phyloP scores from a whole-genome alignment of 1,140 invertebrate species.

The Notospermus geniculatus region DNA sequence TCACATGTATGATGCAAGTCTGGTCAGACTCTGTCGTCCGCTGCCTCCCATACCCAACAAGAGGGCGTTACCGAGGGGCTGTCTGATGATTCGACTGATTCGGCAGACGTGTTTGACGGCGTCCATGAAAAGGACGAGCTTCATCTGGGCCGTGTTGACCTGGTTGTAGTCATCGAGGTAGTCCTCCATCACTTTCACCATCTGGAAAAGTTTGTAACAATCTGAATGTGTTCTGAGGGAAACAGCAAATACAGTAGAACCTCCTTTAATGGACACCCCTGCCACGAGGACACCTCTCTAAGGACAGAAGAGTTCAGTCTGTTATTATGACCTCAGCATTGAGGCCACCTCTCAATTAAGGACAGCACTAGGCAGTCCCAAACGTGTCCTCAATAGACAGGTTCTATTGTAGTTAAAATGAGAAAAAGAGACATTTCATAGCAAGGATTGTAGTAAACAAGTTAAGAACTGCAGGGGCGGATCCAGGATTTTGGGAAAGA shows the following conservation, averaged over 20 bases:
- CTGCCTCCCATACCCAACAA: constrained; percentile 58
- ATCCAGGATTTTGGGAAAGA: too few species aligned
- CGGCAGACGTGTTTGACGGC: constrained; percentile 53
- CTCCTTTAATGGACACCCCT: too few species aligned
- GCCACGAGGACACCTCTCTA: too few species aligned
- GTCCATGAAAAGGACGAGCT: constrained; percentile 61
- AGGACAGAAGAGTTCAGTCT: too few species aligned
- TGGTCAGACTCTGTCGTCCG: constrained; percentile 53
- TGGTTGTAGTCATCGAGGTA: constrained; percentile 80
- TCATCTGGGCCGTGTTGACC: constrained; percentile 71
- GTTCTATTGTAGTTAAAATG: neutral
- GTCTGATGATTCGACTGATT: constrained; percentile 54
- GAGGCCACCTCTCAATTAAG: too few species aligned
- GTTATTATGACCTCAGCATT: too few species aligned
- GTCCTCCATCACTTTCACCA: constrained; percentile 57
- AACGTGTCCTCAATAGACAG: too few species aligned
- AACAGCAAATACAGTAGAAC: too few species aligned
- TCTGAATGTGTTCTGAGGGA: too few species aligned
- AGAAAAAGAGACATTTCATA: neutral
- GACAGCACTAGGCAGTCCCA: too few species aligned
- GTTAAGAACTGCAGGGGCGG: neutral
- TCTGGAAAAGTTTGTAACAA: constrained; percentile 38
- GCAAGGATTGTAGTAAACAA: neutral
- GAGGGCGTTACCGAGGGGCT: constrained; percentile 56
- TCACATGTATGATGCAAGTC: constrained; percentile 55